Evolutionary conservation across 2,888 invertebrate species (phyloP).

Genomic region (Agriopis leucophaearia): DNA sequence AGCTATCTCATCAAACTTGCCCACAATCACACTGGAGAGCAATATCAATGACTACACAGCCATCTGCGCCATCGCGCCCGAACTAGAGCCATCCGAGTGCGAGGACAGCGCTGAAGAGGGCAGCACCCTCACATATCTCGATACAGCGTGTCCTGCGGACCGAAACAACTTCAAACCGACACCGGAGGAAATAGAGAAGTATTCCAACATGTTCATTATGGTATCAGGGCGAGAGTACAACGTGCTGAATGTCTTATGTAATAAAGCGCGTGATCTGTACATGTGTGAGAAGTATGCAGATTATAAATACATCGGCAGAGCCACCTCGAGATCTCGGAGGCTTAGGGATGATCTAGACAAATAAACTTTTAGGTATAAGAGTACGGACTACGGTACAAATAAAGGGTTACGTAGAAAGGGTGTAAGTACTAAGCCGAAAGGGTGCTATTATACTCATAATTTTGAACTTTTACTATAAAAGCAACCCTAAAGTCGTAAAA

Average conservation of each 20-base stretch:
- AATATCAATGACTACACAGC: conserved; percentile 53
- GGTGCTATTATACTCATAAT: too few relatives aligned
- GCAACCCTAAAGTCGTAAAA: too few relatives aligned
- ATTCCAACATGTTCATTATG: conserved; percentile 56
- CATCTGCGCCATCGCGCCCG: conserved; percentile 50
- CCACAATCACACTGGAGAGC: conserved; percentile 47
- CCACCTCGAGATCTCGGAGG: conserved; percentile 38
- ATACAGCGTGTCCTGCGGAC: conserved; percentile 30
- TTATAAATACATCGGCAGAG: conserved; percentile 64
- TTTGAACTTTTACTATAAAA: too few relatives aligned
- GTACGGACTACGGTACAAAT: background rate
- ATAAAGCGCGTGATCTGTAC: conserved; percentile 63
- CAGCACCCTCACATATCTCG: conserved; percentile 56
- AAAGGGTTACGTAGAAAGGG: too few relatives aligned
- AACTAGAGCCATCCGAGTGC: conserved; percentile 7
- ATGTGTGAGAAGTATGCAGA: conserved; percentile 64
- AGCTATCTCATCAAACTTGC: conserved; percentile 50
- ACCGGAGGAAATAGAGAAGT: conserved; percentile 61
- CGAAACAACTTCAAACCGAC: conserved; percentile 51
- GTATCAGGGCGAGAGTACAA: conserved; percentile 58
- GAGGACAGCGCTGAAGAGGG: conserved; percentile 47
- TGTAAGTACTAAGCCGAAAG: too few relatives aligned
- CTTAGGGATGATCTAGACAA: background rate
- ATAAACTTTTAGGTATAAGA: background rate
- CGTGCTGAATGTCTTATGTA: conserved; percentile 59